Conservation (phyloP, 2,797 vertebrate species). For the Platyrinchus mystaceus region DNA sequence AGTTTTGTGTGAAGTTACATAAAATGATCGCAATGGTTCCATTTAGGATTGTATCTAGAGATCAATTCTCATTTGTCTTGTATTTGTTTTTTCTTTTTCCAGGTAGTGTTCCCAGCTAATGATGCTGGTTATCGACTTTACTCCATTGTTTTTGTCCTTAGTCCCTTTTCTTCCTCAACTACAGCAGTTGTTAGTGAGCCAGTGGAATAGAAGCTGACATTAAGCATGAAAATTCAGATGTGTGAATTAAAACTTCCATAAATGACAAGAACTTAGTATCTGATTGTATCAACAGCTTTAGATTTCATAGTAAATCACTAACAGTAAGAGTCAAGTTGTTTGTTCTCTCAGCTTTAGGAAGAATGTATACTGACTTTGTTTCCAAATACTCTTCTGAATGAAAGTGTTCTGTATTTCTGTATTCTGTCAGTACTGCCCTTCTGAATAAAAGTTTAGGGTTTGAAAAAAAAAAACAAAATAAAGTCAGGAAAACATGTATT, state of each 20-base stretch:
- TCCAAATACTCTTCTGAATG: neutral
- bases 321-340: neutral
- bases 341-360: neutral
- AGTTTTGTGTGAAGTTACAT: neutral
- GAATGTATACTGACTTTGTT: neutral
- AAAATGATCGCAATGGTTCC: neutral
- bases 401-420: neutral
- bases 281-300: neutral
- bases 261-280: neutral
- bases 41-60: neutral
- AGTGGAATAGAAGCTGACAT: constrained; percentile 58
- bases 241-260: neutral
- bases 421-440: neutral
- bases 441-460: neutral
- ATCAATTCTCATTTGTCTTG: neutral
- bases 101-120: constrained; percentile 86
- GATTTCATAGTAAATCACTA: neutral
- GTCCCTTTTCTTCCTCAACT: constrained; percentile 85
- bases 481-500: neutral
- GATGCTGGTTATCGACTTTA: constrained; percentile 78
- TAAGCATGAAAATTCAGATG: neutral
- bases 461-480: neutral
- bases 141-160: constrained; percentile 81
- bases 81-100: neutral
- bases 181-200: constrained; percentile 78